Conservation (phyloP, 2,797 vertebrate species). For the Diplodus sargus region DNA sequence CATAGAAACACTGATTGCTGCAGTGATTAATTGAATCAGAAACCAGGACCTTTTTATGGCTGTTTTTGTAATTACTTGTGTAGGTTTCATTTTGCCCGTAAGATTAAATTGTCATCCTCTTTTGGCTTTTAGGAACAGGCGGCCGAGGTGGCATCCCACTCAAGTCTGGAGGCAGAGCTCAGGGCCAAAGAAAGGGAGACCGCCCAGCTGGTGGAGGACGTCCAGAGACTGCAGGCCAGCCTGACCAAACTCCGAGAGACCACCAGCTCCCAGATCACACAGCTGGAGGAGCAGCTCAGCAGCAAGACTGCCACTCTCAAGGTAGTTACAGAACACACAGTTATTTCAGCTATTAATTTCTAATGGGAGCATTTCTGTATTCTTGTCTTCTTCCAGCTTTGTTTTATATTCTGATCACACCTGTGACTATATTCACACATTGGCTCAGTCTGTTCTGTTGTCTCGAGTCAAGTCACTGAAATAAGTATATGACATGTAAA, state of each 20-base stretch:
- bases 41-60: background rate
- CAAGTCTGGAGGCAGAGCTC: constrained; percentile 95
- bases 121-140: constrained; percentile 86
- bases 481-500: constrained; percentile 4
- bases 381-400: background rate
- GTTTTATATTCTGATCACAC: constrained; percentile 20
- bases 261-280: constrained; percentile 93
- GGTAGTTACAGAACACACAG: constrained; percentile 75
- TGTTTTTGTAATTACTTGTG: background rate
- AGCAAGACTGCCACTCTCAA: constrained; percentile 93
- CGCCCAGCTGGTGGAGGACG: constrained; percentile 95
- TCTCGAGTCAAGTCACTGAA: constrained; percentile 9
- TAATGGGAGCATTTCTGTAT: background rate
- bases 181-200: constrained; percentile 96
- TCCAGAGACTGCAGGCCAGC: constrained; percentile 98
- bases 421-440: constrained; percentile 6
- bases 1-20: background rate
- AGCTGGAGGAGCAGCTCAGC: constrained; percentile 96
- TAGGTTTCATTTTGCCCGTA: constrained; percentile 10
- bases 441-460: background rate
- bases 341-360: constrained; percentile 1
- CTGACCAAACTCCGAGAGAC: constrained; percentile 96
- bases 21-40: constrained; percentile 13
- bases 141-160: constrained; percentile 89
- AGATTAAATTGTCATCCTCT: background rate